Percentiles rank a stretch among this genome's conserved stretches.
These are phyloP conservation scores for Anagyrus pseudococci DNA, from an alignment of 2,888 invertebrate genomes.

Conservation along the genomic window DNA sequence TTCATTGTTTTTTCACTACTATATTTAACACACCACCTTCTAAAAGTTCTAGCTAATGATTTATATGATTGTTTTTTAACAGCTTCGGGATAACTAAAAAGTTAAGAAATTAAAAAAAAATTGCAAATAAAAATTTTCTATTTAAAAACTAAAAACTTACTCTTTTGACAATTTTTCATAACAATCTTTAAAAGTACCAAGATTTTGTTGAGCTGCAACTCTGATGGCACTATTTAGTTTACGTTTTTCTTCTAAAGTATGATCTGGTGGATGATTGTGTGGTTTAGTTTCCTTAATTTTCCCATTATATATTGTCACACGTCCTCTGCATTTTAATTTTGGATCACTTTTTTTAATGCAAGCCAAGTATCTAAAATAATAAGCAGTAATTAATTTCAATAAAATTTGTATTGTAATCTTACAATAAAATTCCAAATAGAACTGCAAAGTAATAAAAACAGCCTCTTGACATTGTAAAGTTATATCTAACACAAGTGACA, in stretches of 20 bases:
- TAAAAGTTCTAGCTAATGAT: background rate
- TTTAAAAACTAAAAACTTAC: background rate
- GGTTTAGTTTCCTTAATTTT: background rate
- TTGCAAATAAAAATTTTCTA: background rate
- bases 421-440: background rate
- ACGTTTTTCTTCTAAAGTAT: background rate
- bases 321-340: background rate
- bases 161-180: background rate
- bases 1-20: background rate
- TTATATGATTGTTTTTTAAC: background rate
- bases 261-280: slow-evolving; percentile 1
- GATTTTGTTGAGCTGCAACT: background rate
- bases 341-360: background rate
- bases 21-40: background rate
- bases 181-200: background rate
- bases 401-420: background rate
- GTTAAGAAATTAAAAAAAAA: background rate
- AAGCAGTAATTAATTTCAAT: background rate
- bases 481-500: background rate
- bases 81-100: slow-evolving; percentile 1
- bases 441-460: background rate
- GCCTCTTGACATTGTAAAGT: background rate
- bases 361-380: background rate
- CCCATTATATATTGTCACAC: background rate
- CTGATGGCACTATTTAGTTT: background rate